A percentile compares a stretch with the other conserved stretches of the same genome.
Conservation (phyloP, 2,888 invertebrate species). For the Empis livida region DNA sequence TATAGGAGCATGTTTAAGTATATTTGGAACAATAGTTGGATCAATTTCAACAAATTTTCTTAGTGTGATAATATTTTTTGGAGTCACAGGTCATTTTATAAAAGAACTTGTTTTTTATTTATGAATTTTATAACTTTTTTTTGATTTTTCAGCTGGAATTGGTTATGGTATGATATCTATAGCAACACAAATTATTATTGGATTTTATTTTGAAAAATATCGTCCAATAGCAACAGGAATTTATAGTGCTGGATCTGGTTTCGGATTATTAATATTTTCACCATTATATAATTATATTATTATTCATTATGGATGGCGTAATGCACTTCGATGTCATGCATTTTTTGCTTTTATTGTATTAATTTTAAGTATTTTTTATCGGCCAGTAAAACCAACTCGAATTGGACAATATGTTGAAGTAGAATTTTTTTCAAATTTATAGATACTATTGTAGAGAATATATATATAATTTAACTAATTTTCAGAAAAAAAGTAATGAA, state of each 20-base stretch:
- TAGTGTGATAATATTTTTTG: constrained; percentile 20
- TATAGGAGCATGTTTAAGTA: constrained; percentile 15
- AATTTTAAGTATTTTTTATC: neutral
- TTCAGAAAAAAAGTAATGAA: too few species aligned
- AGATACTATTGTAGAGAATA: too few species aligned
- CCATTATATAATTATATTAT: constrained; percentile 41
- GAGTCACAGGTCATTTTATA: constrained; percentile 14
- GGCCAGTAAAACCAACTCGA: neutral
- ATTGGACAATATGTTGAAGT: neutral
- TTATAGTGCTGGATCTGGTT: constrained; percentile 58
- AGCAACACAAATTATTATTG: constrained; percentile 55
- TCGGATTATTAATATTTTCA: constrained; percentile 52
- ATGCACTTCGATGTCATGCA: constrained; percentile 10
- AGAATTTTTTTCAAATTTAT: too few species aligned
- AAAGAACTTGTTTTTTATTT: neutral
- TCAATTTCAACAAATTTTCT: constrained; percentile 17
- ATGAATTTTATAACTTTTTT: neutral
- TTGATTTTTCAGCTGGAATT: constrained; percentile 32
- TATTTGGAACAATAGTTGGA: constrained; percentile 13
- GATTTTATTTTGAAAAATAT: constrained; percentile 63
- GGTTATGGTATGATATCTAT: constrained; percentile 59
- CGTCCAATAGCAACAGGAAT: constrained; percentile 61
- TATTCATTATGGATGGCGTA: constrained; percentile 42
- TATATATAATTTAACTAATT: too few species aligned
- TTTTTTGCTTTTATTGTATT: neutral